Conservation (phyloP, 2,113 vertebrate genomes). For the Synchiropus splendidus region DNA sequence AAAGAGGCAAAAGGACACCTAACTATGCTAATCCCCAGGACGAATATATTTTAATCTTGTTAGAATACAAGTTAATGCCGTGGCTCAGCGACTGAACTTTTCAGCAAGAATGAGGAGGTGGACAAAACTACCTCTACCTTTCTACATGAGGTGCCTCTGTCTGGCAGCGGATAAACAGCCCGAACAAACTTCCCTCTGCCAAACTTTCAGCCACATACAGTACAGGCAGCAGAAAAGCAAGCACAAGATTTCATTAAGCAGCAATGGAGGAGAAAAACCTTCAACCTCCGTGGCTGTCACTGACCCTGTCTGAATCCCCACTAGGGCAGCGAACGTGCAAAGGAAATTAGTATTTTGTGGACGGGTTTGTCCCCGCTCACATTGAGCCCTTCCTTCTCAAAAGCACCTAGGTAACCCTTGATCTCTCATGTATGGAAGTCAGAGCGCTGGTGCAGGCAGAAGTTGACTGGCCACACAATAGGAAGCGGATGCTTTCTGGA, state of each 20-base stretch:
- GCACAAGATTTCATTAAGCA: constrained; percentile 52
- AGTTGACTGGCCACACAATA: constrained; percentile 68
- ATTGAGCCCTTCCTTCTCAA: constrained; percentile 56
- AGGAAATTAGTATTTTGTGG: constrained; percentile 73
- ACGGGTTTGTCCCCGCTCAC: constrained; percentile 54
- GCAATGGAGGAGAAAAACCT: constrained; percentile 12
- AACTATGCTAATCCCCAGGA: constrained; percentile 99
- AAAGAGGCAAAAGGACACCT: constrained; percentile 86
- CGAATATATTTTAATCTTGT: constrained; percentile 99
- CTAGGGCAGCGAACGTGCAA: constrained; percentile 62
- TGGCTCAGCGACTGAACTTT: constrained; percentile 92
- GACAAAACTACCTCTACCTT: constrained; percentile 85
- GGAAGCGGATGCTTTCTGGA: constrained; percentile 63
- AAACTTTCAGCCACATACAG: constrained; percentile 34
- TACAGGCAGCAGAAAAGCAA: constrained; percentile 35
- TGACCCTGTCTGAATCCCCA: constrained; percentile 64
- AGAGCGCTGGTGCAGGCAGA: constrained; percentile 65
- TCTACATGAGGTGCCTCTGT: constrained; percentile 67
- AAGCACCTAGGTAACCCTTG: constrained; percentile 77
- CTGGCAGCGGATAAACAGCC: constrained; percentile 45
- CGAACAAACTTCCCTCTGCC: constrained; percentile 44
- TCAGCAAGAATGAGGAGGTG: constrained; percentile 67
- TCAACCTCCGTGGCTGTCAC: constrained; percentile 49
- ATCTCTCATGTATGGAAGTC: constrained; percentile 74
- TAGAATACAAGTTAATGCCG: constrained; percentile 99